Evolutionary conservation across 2,113 vertebrate species (phyloP).

Genomic region (Lophura nycthemera): DNA sequence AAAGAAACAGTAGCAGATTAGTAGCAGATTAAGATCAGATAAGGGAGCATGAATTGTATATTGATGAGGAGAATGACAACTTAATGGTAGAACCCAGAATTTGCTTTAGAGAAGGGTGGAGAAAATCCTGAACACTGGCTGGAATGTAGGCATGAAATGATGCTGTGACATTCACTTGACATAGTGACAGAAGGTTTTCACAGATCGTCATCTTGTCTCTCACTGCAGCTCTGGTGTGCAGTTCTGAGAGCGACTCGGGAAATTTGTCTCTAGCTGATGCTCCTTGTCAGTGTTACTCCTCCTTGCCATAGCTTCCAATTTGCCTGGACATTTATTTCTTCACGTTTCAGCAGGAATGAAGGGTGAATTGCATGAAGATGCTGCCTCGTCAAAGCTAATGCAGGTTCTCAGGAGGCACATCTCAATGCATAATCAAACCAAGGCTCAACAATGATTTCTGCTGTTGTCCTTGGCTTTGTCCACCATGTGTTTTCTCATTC

Average conservation of each 20-base stretch:
- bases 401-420: no score
- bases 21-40: not conserved
- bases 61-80: not conserved
- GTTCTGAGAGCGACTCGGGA: conserved; percentile 21
- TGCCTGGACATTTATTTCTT: not conserved
- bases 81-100: not conserved
- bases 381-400: no score
- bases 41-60: not conserved
- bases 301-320: not conserved
- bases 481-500: conserved; percentile 9
- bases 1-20: not conserved
- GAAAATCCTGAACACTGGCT: conserved; percentile 2
- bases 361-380: not conserved
- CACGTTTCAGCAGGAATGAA: not conserved
- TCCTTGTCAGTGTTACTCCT: conserved; percentile 8
- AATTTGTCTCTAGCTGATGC: conserved; percentile 44
- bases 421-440: not conserved
- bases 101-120: not conserved
- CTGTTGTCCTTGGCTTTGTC: conserved; percentile 56
- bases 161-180: conserved; percentile 2
- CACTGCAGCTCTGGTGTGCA: conserved; percentile 20
- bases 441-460: not conserved
- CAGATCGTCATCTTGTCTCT: conserved; percentile 56
- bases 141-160: conserved; percentile 46
- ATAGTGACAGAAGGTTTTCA: conserved; percentile 33